These are phyloP conservation scores for Helogale parvula DNA, from an alignment of 2,113 vertebrate species.

Conservation along the genomic window DNA sequence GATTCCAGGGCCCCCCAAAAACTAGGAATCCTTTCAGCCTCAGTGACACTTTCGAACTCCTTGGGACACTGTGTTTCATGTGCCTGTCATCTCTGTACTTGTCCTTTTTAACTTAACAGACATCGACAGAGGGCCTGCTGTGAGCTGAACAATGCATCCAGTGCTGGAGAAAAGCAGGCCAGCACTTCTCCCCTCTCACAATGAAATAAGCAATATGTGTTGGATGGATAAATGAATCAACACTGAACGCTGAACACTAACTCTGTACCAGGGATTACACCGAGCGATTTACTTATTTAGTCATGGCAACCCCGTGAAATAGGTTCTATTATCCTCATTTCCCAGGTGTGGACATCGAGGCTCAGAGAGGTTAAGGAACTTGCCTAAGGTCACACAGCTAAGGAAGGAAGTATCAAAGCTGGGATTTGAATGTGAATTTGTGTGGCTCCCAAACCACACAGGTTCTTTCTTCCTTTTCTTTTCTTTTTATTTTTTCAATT, in stretches of 20 bases:
- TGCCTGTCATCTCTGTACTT: constrained; percentile 38
- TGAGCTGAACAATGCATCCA: background rate
- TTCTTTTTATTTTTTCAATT: background rate
- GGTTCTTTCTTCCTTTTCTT: background rate
- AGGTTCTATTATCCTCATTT: background rate
- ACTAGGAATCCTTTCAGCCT: background rate
- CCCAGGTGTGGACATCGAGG: background rate
- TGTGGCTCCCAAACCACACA: background rate
- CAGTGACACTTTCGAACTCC: background rate
- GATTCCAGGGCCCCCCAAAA: background rate
- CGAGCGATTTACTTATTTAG: background rate
- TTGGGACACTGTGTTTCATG: background rate
- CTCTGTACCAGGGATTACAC: background rate
- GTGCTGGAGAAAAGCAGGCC: background rate
- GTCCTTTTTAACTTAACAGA: constrained; percentile 4
- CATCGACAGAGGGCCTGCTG: background rate
- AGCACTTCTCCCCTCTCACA: background rate
- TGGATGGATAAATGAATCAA: background rate
- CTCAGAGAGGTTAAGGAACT: constrained; percentile 2
- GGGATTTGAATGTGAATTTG: background rate
- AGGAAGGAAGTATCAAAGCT: background rate
- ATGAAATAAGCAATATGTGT: background rate
- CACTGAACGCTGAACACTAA: background rate
- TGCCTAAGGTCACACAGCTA: background rate
- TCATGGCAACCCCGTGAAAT: background rate